These are phyloP conservation scores for Lamprotornis superbus DNA, from an alignment of 2,113 vertebrate genomes.

Conservation along the genomic window DNA sequence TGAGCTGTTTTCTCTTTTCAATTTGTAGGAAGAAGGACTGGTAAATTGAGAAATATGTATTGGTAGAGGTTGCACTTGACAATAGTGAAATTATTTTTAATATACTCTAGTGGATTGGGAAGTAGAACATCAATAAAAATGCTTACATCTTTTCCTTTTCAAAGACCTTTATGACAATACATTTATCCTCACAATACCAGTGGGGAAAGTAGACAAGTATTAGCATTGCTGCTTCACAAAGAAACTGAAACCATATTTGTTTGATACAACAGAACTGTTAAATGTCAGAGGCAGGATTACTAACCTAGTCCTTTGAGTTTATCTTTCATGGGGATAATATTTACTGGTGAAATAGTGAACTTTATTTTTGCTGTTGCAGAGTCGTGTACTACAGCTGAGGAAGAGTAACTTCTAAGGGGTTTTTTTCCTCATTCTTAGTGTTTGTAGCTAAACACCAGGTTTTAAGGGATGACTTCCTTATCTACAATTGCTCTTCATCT, in stretches of 20 bases:
- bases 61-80: neutral
- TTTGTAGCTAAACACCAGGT: neutral
- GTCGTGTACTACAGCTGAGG: neutral
- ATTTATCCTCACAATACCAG: neutral
- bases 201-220: neutral
- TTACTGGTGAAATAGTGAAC: neutral
- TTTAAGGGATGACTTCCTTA: neutral
- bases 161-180: neutral
- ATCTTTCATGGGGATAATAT: conserved; percentile 3
- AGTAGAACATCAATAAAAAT: conserved; percentile 11
- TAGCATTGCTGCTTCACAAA: neutral
- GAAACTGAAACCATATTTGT: neutral
- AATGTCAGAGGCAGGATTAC: conserved; percentile 9
- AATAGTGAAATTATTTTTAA: conserved; percentile 32
- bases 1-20: neutral
- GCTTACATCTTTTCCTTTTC: conserved; percentile 9
- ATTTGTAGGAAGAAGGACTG: neutral
- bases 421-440: neutral
- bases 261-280: neutral
- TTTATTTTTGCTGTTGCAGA: neutral
- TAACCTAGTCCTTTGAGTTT: neutral
- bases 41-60: neutral
- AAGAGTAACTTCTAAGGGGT: neutral
- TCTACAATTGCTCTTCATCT: neutral
- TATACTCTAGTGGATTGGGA: neutral